Evolutionary conservation across 1,140 invertebrate species (phyloP), one percentile per base, ranked within the genome.

Genomic region (Scaptomyza montana): DNA sequence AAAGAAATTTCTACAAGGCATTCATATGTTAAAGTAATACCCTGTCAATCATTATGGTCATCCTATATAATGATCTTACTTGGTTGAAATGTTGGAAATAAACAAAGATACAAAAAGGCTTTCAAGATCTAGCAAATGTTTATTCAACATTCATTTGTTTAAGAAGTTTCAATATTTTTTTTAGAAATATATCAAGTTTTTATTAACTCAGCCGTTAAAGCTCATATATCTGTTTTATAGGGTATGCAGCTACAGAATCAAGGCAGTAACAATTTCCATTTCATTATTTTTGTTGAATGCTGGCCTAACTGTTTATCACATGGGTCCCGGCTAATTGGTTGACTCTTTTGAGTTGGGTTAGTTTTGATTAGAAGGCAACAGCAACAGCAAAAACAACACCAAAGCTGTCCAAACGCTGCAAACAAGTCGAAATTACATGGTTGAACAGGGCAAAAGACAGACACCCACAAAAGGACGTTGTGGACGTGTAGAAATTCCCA

Each of bases 301-400:
- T 41, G 59, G 49, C 12, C 78, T 82, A 87, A 87, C 82, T 87
- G 82, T 87, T 87, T 87, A 87, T 89, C 82, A 65, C 75, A 76
- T 75, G 66, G 60, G 50, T 45, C 53, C 62, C 49, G 33, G 41
- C 72, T 87, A 87, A 87, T 87, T 87, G 82, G 72, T 66, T 65
- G 19, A 47, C 54, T 62, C 28, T 53, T 76, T 82, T 87, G 78
- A 80, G 74, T 80, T 74, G 70, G 70, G 69, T 78, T 76, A 43
- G 68, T 53, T 62, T 74, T 82, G 70, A 84, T 84, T 84, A 67
- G 66, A 69, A 75, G 67, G 6, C 43, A 41, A 12, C 53, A 68
- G 36, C 46, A 67, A 25, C 43, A 30, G 51, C 70, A 68, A 12
- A 45, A 56, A 28, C 43, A 50, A 12, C 45, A 57, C 1, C 39